Percentiles rank a stretch among this genome's conserved stretches.
phyloP scores from a whole-genome alignment of 2,113 vertebrate species.

The Sporophila hypoxantha region DNA sequence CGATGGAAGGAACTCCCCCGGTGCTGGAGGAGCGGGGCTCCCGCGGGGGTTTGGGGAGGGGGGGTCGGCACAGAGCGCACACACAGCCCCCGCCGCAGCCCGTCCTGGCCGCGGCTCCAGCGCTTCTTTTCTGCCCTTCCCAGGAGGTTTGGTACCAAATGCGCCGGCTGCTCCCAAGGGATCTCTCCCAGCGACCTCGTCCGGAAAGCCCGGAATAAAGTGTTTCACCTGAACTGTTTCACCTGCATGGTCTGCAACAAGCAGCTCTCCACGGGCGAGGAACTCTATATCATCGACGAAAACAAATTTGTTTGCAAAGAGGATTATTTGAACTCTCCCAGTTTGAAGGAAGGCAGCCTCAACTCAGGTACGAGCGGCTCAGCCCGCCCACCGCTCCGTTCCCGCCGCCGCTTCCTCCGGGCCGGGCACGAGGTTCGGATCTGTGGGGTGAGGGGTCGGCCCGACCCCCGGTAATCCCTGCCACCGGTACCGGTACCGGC shows the following conservation, averaged over 20 bases:
- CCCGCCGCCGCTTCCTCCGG: background rate
- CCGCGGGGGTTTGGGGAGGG: background rate
- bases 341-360: constrained; percentile 88
- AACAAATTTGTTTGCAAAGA: constrained; percentile 99
- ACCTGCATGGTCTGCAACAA: constrained; percentile 99
- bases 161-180: constrained; percentile 91
- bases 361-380: constrained; percentile 85
- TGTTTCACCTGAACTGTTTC: constrained; percentile 97
- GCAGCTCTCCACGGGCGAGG: constrained; percentile 96
- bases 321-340: constrained; percentile 87
- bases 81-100: background rate
- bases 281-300: constrained; percentile 94
- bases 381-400: background rate
- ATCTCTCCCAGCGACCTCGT: constrained; percentile 96
- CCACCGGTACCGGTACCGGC: too few species aligned
- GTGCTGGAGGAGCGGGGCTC: background rate
- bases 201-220: constrained; percentile 91
- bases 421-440: background rate
- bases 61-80: rapidly evolving
- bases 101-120: background rate
- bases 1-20: too few species aligned
- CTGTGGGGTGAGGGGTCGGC: background rate
- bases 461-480: background rate
- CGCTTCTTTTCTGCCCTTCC: background rate
- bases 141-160: constrained; percentile 96